Evolutionary conservation across 2,113 vertebrate species (phyloP).

Genomic region (Pardalotus punctatus): DNA sequence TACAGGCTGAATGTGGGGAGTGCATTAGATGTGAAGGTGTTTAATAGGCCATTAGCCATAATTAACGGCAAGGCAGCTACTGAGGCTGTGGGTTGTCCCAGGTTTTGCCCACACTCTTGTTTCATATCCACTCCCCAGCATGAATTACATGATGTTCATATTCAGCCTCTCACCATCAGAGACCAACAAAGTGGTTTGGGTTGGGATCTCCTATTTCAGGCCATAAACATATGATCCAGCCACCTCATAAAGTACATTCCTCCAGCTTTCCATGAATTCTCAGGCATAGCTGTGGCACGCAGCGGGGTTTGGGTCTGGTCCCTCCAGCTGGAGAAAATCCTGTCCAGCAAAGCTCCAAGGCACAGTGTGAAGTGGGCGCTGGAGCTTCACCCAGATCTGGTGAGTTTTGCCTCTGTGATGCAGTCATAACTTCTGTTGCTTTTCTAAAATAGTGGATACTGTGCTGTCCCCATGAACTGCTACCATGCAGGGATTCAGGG

Average conservation of each 20-base stretch:
- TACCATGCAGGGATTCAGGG: background rate
- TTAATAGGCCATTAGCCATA: background rate
- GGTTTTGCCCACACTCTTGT: background rate
- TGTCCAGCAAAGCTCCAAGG: background rate
- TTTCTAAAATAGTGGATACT: background rate
- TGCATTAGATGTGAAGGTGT: background rate
- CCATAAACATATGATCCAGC: conserved; percentile 2
- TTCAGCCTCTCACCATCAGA: background rate
- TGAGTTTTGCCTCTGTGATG: background rate
- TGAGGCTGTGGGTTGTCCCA: background rate
- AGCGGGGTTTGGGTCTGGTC: background rate
- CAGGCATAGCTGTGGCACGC: background rate
- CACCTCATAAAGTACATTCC: background rate
- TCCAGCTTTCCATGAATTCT: background rate
- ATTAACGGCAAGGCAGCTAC: background rate
- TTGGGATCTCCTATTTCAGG: conserved; percentile 32
- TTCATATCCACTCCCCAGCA: background rate
- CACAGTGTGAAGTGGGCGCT: rapidly evolving
- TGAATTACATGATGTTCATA: background rate
- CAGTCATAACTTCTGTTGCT: background rate
- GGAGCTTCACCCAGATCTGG: background rate
- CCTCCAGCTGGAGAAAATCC: background rate
- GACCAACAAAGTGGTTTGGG: background rate
- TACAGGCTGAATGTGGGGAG: background rate
- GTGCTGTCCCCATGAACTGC: background rate